These are phyloP conservation scores for Andrena bicolor DNA, from an alignment of 2,888 invertebrate species.

Conservation along the genomic window DNA sequence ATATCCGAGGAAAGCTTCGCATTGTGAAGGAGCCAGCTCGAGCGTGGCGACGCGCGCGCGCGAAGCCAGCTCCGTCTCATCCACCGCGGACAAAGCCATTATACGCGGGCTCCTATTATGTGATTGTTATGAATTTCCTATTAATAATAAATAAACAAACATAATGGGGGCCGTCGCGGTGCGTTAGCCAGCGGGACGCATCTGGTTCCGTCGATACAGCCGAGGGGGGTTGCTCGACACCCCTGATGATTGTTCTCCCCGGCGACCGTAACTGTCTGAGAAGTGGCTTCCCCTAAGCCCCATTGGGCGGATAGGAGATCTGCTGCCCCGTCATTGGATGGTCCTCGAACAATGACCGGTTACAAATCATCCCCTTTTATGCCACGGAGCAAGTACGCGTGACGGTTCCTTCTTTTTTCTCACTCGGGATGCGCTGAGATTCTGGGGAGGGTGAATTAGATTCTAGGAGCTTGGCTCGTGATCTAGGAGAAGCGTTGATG, in stretches of 20 bases:
- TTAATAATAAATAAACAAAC: conserved; percentile 85
- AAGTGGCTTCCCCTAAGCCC: conserved; percentile 17
- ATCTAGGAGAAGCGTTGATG: background rate
- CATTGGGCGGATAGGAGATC: conserved; percentile 55
- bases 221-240: conserved; percentile 47
- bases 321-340: conserved; percentile 57
- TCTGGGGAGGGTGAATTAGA: conserved; percentile 56
- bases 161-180: conserved; percentile 82
- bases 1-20: conserved; percentile 72
- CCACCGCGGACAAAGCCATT: conserved; percentile 63
- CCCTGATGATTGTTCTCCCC: conserved; percentile 26
- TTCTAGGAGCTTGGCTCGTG: conserved; percentile 29
- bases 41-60: conserved; percentile 79
- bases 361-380: conserved; percentile 78
- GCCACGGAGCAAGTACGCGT: conserved; percentile 62
- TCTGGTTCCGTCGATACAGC: conserved; percentile 76
- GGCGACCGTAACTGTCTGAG: conserved; percentile 2
- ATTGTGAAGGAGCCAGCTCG: conserved; percentile 65
- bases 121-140: conserved; percentile 84
- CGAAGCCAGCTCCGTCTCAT: conserved; percentile 48
- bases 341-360: conserved; percentile 71
- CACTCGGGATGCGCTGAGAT: background rate
- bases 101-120: conserved; percentile 77
- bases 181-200: conserved; percentile 81
- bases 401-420: conserved; percentile 50